A percentile compares a stretch with the other conserved stretches of the same genome.
Conservation (phyloP, 2,113 vertebrate genomes). For the Gasterosteus aculeatus region DNA sequence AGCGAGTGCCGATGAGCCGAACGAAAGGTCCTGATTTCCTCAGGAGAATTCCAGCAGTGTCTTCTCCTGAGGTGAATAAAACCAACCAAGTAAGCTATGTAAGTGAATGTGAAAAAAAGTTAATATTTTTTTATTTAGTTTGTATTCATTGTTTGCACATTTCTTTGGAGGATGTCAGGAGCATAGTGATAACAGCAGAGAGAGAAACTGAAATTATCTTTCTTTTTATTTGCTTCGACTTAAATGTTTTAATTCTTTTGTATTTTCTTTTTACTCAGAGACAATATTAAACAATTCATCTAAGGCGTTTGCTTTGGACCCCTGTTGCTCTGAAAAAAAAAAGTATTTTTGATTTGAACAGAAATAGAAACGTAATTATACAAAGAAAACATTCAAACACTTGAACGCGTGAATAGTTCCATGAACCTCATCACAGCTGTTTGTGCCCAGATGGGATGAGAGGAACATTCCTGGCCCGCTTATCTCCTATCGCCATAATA, state of each 20-base stretch:
- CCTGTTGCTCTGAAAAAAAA: slow-evolving; percentile 66
- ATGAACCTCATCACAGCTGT: slow-evolving; percentile 68
- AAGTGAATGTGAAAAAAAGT: slow-evolving; percentile 81
- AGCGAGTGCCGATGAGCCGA: slow-evolving; percentile 33
- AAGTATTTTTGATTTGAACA: slow-evolving; percentile 76
- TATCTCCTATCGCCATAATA: slow-evolving; percentile 69
- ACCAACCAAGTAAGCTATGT: slow-evolving; percentile 78
- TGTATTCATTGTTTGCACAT: slow-evolving; percentile 66
- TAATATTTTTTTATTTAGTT: slow-evolving; percentile 77
- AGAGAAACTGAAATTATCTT: slow-evolving; percentile 33
- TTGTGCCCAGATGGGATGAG: slow-evolving; percentile 67
- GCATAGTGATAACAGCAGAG: slow-evolving; percentile 52
- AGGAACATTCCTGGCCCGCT: slow-evolving; percentile 64
- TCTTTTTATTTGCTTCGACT: slow-evolving; percentile 33
- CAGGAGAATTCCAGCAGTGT: slow-evolving; percentile 58
- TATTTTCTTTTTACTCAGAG: slow-evolving; percentile 69
- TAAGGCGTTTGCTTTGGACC: slow-evolving; percentile 60
- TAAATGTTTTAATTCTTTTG: slow-evolving; percentile 55
- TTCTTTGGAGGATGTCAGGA: slow-evolving; percentile 70
- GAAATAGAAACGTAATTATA: slow-evolving; percentile 69
- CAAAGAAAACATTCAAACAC: slow-evolving; percentile 46
- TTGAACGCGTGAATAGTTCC: slow-evolving; percentile 61
- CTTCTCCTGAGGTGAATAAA: slow-evolving; percentile 73
- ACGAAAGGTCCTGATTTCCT: slow-evolving; percentile 54
- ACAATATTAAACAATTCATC: slow-evolving; percentile 58